Percentiles rank a stretch among this genome's conserved stretches.
Evolutionary conservation across 2,888 invertebrate genomes (phyloP).

Genomic region (Bhutanitis thaidina): DNA sequence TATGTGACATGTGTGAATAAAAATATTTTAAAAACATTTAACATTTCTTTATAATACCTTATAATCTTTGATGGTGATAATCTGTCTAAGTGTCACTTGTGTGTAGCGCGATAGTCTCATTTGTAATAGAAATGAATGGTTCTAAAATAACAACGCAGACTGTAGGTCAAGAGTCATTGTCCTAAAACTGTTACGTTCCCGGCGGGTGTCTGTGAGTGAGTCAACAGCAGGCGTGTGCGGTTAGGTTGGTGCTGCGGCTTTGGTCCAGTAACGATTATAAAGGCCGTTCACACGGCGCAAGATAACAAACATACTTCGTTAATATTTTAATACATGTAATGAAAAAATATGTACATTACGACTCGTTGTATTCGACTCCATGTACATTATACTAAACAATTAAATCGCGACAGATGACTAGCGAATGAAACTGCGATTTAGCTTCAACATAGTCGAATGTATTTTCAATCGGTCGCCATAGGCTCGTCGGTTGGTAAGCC

Average conservation of each 20-base stretch:
- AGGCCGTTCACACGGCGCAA: background rate
- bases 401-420: too few relatives aligned
- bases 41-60: background rate
- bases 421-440: too few relatives aligned
- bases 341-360: too few relatives aligned
- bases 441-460: too few relatives aligned
- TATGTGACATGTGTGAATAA: too few relatives aligned
- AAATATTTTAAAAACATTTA: too few relatives aligned
- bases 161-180: constrained; percentile 46
- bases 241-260: constrained; percentile 3
- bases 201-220: constrained; percentile 25
- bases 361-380: too few relatives aligned
- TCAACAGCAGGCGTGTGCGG: constrained; percentile 4
- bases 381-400: too few relatives aligned
- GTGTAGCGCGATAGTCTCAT: background rate
- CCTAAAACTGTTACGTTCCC: constrained; percentile 48
- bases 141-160: constrained; percentile 16
- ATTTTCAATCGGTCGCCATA: too few relatives aligned
- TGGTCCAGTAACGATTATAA: background rate
- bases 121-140: constrained; percentile 10
- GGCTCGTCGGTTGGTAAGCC: too few relatives aligned
- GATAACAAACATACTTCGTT: too few relatives aligned
- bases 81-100: background rate
- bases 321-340: too few relatives aligned
- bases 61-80: background rate